Conservation (phyloP, 2,888 invertebrate genomes). For the Drosophila paramelanica region DNA sequence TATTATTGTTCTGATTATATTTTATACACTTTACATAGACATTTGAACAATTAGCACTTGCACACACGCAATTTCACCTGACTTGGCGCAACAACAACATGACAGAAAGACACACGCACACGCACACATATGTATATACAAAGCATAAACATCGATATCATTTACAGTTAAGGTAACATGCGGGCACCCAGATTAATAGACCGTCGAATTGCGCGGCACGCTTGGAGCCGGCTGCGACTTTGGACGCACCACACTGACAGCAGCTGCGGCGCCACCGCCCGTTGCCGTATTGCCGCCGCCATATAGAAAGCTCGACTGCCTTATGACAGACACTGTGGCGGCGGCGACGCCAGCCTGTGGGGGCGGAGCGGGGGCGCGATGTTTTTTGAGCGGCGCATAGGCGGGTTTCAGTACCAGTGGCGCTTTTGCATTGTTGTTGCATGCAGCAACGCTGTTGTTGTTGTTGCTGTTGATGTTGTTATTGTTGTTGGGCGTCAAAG, state of each 20-base stretch:
- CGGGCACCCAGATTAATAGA: constrained; percentile 43
- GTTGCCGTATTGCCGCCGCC: constrained; percentile 69
- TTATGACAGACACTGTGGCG: constrained; percentile 82
- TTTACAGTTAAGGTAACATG: constrained; percentile 18
- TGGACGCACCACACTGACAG: constrained; percentile 54
- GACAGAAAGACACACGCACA: constrained; percentile 23
- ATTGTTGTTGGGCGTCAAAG: constrained; percentile 60
- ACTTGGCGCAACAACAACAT: constrained; percentile 21
- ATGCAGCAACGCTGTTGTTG: constrained; percentile 52
- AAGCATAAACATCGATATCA: constrained; percentile 41
- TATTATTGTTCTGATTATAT: constrained; percentile 38
- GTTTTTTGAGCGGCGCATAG: constrained; percentile 78
- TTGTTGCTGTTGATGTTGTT: constrained; percentile 49
- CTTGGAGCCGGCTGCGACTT: constrained; percentile 58
- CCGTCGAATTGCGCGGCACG: constrained; percentile 65
- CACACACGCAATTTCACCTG: constrained; percentile 2
- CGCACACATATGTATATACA: constrained; percentile 44
- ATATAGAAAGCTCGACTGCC: constrained; percentile 82
- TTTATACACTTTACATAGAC: constrained; percentile 41
- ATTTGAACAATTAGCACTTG: constrained; percentile 19
- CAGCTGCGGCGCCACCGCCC: constrained; percentile 16
- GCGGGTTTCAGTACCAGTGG: constrained; percentile 69
- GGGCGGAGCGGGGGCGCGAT: constrained; percentile 81
- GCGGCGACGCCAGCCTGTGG: constrained; percentile 82
- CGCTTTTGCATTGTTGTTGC: constrained; percentile 64